A percentile compares a stretch with the other conserved stretches of the same genome.
These are phyloP conservation scores for Falco novaeseelandiae DNA, from an alignment of 2,797 vertebrate species.

Conservation along the genomic window DNA sequence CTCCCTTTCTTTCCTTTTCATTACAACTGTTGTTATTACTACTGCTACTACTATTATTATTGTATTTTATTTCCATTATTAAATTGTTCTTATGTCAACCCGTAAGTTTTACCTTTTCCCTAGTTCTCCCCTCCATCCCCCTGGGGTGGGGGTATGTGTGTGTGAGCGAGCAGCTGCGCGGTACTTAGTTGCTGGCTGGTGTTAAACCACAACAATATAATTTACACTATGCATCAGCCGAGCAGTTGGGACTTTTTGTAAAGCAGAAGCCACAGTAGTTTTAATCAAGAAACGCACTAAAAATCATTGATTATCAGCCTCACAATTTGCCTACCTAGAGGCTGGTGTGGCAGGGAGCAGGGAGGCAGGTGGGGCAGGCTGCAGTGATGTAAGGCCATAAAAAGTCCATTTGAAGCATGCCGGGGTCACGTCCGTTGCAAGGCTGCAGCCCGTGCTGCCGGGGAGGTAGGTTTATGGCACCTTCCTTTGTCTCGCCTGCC, in stretches of 20 bases:
- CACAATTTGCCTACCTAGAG: background rate
- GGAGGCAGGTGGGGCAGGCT: background rate
- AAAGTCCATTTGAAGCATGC: background rate
- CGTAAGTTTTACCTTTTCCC: too few species aligned
- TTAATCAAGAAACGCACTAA: background rate
- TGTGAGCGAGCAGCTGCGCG: too few species aligned
- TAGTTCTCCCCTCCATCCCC: too few species aligned
- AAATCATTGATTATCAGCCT: background rate
- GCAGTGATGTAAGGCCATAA: background rate
- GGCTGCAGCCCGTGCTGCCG: rapidly evolving
- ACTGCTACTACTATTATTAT: too few species aligned
- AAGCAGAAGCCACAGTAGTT: background rate
- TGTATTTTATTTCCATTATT: too few species aligned
- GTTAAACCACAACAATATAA: background rate
- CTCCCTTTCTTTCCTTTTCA: too few species aligned
- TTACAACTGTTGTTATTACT: too few species aligned
- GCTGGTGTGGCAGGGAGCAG: background rate
- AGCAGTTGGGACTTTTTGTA: background rate
- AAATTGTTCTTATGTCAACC: too few species aligned
- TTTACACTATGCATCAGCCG: background rate
- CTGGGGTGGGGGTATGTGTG: too few species aligned
- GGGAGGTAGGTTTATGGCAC: background rate
- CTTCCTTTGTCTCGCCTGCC: rapidly evolving
- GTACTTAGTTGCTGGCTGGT: too few species aligned
- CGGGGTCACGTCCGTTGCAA: background rate